Evolutionary conservation across 2,113 vertebrate genomes (phyloP).

Genomic region (Calyptommatus sinebrachiatus): DNA sequence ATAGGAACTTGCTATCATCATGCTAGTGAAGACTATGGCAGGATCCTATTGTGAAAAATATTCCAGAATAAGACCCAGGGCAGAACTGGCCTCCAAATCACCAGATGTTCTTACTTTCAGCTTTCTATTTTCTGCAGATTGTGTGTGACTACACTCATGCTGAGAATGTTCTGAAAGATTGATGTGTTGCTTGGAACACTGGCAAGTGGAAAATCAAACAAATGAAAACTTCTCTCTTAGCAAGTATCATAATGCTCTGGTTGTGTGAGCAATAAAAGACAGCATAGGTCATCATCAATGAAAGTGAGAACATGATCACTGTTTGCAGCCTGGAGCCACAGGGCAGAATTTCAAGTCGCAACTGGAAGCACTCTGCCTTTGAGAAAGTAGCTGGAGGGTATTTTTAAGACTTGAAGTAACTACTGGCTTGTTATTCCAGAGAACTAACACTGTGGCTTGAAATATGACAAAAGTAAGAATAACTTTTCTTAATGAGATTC

Average conservation of each 20-base stretch:
- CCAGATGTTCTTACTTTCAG: neutral
- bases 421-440: neutral
- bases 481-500: too few relatives aligned
- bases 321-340: slow-evolving; percentile 4
- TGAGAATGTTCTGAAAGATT: slow-evolving; percentile 20
- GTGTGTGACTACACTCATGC: neutral
- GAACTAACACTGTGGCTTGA: neutral
- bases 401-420: neutral
- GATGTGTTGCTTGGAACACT: slow-evolving; percentile 30
- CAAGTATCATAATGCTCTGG: slow-evolving; percentile 21
- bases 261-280: slow-evolving; percentile 24
- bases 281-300: neutral
- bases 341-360: slow-evolving; percentile 9
- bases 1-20: too few relatives aligned
- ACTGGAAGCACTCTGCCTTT: slow-evolving; percentile 1
- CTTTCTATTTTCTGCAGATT: neutral
- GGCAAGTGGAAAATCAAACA: slow-evolving; percentile 33
- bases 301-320: slow-evolving; percentile 3
- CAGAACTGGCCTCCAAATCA: too few relatives aligned
- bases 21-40: too few relatives aligned
- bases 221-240: slow-evolving; percentile 21
- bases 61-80: too few relatives aligned
- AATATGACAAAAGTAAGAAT: neutral
- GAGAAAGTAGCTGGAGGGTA: neutral
- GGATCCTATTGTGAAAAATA: too few relatives aligned